Conservation (phyloP, 2,888 invertebrate species). For the Terebella lapidaria region DNA sequence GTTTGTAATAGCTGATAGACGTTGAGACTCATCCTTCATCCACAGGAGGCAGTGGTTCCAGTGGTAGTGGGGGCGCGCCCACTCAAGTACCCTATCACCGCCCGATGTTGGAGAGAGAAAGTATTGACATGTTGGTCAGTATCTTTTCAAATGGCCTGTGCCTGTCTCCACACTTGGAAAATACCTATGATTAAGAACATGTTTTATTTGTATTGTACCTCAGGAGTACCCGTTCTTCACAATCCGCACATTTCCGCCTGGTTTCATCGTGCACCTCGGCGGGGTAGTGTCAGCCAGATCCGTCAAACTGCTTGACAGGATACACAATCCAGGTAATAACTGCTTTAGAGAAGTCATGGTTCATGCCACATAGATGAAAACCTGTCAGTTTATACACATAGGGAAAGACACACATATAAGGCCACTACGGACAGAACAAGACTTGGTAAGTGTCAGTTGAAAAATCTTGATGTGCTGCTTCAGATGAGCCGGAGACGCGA, state of each 20-base stretch:
- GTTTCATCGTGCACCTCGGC: constrained; percentile 82
- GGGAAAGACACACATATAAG: neutral
- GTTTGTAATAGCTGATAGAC: too few relatives aligned
- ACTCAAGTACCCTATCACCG: constrained; percentile 53
- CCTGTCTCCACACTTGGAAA: too few relatives aligned
- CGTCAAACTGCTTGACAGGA: constrained; percentile 75
- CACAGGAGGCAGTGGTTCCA: constrained; percentile 40
- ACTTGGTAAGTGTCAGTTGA: neutral
- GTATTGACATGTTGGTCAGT: constrained; percentile 69
- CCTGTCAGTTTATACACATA: neutral
- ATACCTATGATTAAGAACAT: too few relatives aligned
- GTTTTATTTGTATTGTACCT: constrained; percentile 10
- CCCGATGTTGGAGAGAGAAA: constrained; percentile 46
- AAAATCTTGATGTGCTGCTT: neutral
- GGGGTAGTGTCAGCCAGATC: constrained; percentile 80
- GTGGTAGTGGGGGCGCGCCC: constrained; percentile 59
- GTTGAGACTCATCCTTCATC: too few relatives aligned
- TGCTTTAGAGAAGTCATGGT: too few relatives aligned
- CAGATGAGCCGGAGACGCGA: constrained; percentile 82
- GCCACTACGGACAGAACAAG: neutral
- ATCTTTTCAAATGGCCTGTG: too few relatives aligned
- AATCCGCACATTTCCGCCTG: constrained; percentile 80
- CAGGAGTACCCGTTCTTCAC: constrained; percentile 91
- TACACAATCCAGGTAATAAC: constrained; percentile 67
- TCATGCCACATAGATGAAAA: neutral